phyloP scores from a whole-genome alignment of 1,140 invertebrate species.

The Caligus rogercresseyi region DNA sequence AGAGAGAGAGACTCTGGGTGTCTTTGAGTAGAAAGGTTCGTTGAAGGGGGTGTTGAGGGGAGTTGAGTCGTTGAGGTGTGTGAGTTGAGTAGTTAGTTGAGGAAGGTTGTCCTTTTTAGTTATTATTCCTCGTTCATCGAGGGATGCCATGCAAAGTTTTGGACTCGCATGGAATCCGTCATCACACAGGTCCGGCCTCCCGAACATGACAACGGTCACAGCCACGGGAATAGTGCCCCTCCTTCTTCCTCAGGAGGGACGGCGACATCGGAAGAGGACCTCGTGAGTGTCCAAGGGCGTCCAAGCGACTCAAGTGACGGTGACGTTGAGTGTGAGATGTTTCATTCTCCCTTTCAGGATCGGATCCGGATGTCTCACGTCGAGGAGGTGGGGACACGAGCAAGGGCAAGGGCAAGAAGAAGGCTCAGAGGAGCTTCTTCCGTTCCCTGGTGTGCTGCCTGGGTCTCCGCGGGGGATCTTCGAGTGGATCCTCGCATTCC shows the following conservation, averaged over 20 bases:
- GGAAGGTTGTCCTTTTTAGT: neutral
- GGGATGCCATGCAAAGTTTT: neutral
- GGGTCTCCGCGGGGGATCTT: neutral
- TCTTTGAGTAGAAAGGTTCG: neutral
- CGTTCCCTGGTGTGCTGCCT: constrained; percentile 15
- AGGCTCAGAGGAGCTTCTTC: constrained; percentile 2
- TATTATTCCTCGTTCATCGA: neutral
- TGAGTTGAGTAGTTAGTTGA: neutral
- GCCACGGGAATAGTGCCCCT: too few species aligned
- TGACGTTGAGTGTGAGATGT: too few species aligned
- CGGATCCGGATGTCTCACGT: too few species aligned
- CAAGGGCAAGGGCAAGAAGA: constrained; percentile 2
- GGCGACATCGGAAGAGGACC: too few species aligned
- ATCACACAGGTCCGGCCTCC: neutral
- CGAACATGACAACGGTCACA: neutral
- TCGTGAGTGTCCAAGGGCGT: too few species aligned
- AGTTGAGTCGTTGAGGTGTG: neutral
- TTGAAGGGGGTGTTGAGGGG: neutral
- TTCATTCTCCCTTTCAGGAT: too few species aligned
- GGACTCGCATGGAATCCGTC: neutral
- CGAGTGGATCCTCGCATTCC: neutral
- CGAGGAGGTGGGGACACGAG: too few species aligned
- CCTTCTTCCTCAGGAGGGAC: too few species aligned
- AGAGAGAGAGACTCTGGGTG: too few species aligned
- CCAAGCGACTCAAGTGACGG: too few species aligned